Evolutionary conservation across 2,888 invertebrate genomes (phyloP).

Genomic region (Zeuzera pyrina): DNA sequence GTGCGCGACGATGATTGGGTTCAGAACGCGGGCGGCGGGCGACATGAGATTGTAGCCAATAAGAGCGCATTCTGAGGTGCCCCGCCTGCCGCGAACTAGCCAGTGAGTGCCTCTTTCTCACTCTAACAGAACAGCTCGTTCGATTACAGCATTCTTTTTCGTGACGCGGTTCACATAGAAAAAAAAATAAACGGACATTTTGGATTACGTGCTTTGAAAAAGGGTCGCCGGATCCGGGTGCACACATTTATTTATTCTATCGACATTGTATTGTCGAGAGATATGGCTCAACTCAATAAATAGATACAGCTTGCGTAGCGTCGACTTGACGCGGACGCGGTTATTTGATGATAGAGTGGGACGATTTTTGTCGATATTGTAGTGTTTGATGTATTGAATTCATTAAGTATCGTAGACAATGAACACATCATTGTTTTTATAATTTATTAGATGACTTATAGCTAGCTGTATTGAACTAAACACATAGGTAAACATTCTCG

Average conservation of each 20-base stretch:
- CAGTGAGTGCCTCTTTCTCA: constrained; percentile 38
- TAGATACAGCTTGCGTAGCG: constrained; percentile 57
- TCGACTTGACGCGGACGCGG: constrained; percentile 10
- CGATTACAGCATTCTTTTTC: constrained; percentile 57
- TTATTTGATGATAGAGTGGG: constrained; percentile 16
- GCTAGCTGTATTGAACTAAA: too few species aligned
- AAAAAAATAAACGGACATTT: constrained; percentile 72
- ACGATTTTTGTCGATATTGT: constrained; percentile 28
- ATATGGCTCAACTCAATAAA: constrained; percentile 61
- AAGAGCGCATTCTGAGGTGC: constrained; percentile 35
- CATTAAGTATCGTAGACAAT: too few species aligned
- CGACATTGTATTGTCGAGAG: constrained; percentile 48
- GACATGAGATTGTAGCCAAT: constrained; percentile 45
- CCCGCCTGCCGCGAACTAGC: constrained; percentile 42
- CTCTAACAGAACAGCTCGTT: constrained; percentile 38
- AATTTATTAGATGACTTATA: too few species aligned
- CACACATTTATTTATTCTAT: constrained; percentile 60
- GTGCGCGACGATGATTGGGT: constrained; percentile 38
- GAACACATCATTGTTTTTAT: too few species aligned
- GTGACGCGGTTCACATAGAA: constrained; percentile 53
- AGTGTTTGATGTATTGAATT: constrained; percentile 31
- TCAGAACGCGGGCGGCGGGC: constrained; percentile 49
- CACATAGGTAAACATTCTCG: too few species aligned
- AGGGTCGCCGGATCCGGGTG: constrained; percentile 65
- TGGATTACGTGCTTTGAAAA: constrained; percentile 49